Base-by-base conservation (phyloP, 2,113 vertebrate genomes). In the Menidia beryllina region DNA sequence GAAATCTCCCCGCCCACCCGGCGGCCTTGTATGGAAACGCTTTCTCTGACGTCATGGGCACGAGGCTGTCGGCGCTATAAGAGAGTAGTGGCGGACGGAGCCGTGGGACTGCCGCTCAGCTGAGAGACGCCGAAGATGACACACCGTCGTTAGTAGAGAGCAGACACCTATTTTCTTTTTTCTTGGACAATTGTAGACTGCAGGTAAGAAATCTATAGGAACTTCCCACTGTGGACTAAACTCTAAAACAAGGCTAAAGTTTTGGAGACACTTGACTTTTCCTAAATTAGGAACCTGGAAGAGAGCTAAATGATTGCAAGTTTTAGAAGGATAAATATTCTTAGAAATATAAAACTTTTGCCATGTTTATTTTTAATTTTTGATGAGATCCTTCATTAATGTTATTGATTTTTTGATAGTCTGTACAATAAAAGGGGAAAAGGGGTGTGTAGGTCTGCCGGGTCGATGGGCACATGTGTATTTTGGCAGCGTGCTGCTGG, bases 1-100 rank as follows among this genome's bases (percentile, higher is more conserved):
- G 94, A 91, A 95, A 94, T 84, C 92, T 90, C 86, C 86, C 94
- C 95, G 93, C 95, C 86, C 77, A 93, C 95, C 91, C 79, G 27
- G 55, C 39, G 10, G 36, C 93, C 93, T 90, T 92, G 88, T 92
- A 93, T 94, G 95, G 93, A 87, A 90, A 74, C n/a, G 55, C 69
- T 71, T 57, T 54, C 72, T 70, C 61, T 84, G 72, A 93, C 96
- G 95, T 96, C 93, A 96, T 93, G 94, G 94, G 90, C 77, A 93
- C 70, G 71, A 69, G 76, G 13, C 14, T 21, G n/a, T 47, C 17
- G 4, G 43, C 12, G n/a, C 52, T 87, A 91, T 87, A 91, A 89
- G 73, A 21, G 36, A 30, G 34, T 25, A 23, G 41, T 0, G 11
- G 51, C 5, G 69, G 17, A 7, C 38, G 3, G 19, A 17, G 39